Percentiles rank a stretch among this genome's conserved stretches.
These are phyloP conservation scores for Scaptomyza flava DNA, from an alignment of 2,888 invertebrate genomes.

Conservation along the genomic window DNA sequence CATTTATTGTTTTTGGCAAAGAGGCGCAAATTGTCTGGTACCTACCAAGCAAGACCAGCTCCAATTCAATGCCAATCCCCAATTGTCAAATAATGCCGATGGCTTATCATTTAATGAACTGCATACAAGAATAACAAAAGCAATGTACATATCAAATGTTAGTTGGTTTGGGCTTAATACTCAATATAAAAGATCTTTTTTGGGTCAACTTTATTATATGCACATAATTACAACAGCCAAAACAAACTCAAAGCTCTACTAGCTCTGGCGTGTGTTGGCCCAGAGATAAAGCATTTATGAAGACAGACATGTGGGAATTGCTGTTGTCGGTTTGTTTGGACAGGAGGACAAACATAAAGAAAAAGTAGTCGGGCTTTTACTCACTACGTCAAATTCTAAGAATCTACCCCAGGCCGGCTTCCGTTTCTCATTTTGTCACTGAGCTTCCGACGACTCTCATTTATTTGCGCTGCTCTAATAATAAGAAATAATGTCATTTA, in stretches of 20 bases:
- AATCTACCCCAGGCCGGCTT: slow-evolving; percentile 26
- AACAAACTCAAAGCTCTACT: slow-evolving; percentile 45
- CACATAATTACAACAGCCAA: slow-evolving; percentile 76
- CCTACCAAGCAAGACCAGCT: neutral
- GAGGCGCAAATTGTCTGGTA: slow-evolving; percentile 24
- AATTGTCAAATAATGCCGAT: slow-evolving; percentile 59
- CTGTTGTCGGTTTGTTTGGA: slow-evolving; percentile 24
- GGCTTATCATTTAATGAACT: slow-evolving; percentile 79
- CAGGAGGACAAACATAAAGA: slow-evolving; percentile 23
- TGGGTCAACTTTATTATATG: slow-evolving; percentile 78
- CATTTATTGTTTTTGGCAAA: slow-evolving; percentile 23
- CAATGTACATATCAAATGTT: slow-evolving; percentile 5
- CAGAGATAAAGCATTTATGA: slow-evolving; percentile 75
- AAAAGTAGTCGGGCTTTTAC: slow-evolving; percentile 22
- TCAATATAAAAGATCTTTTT: slow-evolving; percentile 40
- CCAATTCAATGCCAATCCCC: slow-evolving; percentile 33
- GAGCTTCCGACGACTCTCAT: slow-evolving; percentile 44
- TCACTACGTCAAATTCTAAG: slow-evolving; percentile 23
- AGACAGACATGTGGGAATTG: slow-evolving; percentile 75
- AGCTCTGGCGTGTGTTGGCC: slow-evolving; percentile 50
- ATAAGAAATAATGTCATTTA: slow-evolving; percentile 76
- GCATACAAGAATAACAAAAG: slow-evolving; percentile 31
- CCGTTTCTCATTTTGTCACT: slow-evolving; percentile 27
- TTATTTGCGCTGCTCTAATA: slow-evolving; percentile 75
- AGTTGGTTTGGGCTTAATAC: slow-evolving; percentile 30